Base-by-base conservation (phyloP, 2,888 invertebrate genomes). In the Caradrina kadenii region DNA sequence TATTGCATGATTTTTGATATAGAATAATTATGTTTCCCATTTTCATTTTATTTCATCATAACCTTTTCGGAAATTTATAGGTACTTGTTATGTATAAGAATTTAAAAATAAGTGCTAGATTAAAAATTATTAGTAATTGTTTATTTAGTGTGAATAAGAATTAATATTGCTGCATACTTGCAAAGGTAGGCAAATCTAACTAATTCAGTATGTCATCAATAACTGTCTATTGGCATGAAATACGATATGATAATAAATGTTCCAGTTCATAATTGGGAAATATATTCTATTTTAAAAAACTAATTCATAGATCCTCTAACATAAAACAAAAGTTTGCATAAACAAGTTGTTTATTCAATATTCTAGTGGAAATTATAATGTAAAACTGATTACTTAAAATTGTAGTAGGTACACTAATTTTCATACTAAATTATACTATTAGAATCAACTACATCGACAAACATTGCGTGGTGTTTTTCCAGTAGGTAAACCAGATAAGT, bases 401-500 rank as follows among this genome's bases (percentile, higher is more conserved):
- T 67, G 17, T 50, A 66, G 39, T 49, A 49, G 19, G 49, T 53
- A 59, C 50, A 48, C 59, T 26, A 63, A 64, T 72, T 73, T 73
- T 75, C 56, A 50, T 69, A 71, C 15, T 8, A 53, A 68, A 70
- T 67, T 71, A 59, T 49, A 69, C 22, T 67, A 76, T 56, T 58
- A 66, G 22, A 73, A 72, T 73, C 53, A 76, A 68, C 56, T 67
- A 78, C 50, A 74, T 70, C 62, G 63, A 69, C 66, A 73, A 71
- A 72, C 55, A 69, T 63, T 78, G 53, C 49, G 78, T 80, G 80
- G 83, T 83, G 67, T 80, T 86, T 86, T 86, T 80, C 84, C 83
- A 85, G 77, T 79, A 83, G 75, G 79, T 83, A 76, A 77, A 78
- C 75, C 76, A 83, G 81, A 81, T 82, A 78, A 69, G 76, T 84